Evolutionary conservation across 1,140 invertebrate species (phyloP).

Genomic region (Pseudobourletiella spinata): DNA sequence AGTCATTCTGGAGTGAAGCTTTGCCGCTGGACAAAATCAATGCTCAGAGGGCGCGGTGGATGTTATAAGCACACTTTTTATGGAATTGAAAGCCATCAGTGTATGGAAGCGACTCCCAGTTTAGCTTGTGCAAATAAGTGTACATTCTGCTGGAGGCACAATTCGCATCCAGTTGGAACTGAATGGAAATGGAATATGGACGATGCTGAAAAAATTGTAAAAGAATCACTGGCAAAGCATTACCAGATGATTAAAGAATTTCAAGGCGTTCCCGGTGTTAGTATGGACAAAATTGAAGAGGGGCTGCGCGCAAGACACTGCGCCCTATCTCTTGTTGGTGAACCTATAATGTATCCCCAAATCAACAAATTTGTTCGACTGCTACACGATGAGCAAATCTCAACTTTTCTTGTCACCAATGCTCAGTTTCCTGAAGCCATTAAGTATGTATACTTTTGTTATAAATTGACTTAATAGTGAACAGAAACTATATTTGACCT

Average conservation of each 20-base stretch:
- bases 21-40: slow-evolving; percentile 43
- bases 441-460: slow-evolving; percentile 36
- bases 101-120: slow-evolving; percentile 57
- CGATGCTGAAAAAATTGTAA: slow-evolving; percentile 47
- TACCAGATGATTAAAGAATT: slow-evolving; percentile 50
- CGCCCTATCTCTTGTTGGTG: slow-evolving; percentile 56
- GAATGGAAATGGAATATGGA: slow-evolving; percentile 61
- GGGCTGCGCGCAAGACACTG: slow-evolving; percentile 49
- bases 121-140: slow-evolving; percentile 60
- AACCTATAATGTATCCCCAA: slow-evolving; percentile 60
- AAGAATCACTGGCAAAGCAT: slow-evolving; percentile 50
- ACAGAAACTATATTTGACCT: too few species aligned
- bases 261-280: slow-evolving; percentile 54
- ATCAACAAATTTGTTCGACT: slow-evolving; percentile 51
- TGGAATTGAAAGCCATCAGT: slow-evolving; percentile 55
- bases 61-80: slow-evolving; percentile 62
- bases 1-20: slow-evolving; percentile 55
- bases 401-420: slow-evolving; percentile 55
- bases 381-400: slow-evolving; percentile 49
- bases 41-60: slow-evolving; percentile 54
- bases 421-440: slow-evolving; percentile 58
- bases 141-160: slow-evolving; percentile 60
- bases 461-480: too few species aligned
- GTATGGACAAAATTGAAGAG: slow-evolving; percentile 47
- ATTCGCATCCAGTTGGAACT: slow-evolving; percentile 60